Evolutionary conservation across 2,888 invertebrate species (phyloP).

Genomic region (Gymnosoma rotundatum): DNA sequence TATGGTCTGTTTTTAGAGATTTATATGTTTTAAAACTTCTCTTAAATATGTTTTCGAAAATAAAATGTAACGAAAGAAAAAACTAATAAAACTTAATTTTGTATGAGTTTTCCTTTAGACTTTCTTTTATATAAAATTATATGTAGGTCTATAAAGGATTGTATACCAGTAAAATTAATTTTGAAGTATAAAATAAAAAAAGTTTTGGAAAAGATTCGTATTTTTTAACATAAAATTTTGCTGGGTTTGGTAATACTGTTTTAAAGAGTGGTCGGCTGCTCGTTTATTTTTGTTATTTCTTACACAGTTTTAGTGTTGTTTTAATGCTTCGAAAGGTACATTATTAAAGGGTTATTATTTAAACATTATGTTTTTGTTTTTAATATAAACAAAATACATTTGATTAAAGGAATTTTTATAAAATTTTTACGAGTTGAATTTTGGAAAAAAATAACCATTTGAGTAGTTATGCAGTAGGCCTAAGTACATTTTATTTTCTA

Average conservation of each 20-base stretch:
- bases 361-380: background rate
- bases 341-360: background rate
- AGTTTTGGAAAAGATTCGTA: background rate
- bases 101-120: background rate
- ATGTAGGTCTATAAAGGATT: conserved; percentile 8
- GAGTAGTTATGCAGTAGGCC: too few species aligned
- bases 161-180: background rate
- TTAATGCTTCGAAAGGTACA: background rate
- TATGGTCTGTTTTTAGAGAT: conserved; percentile 72
- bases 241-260: background rate
- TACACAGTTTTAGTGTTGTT: background rate
- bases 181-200: background rate
- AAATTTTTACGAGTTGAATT: too few species aligned
- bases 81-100: background rate
- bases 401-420: too few species aligned
- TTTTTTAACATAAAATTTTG: background rate
- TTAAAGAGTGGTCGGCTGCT: background rate
- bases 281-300: background rate
- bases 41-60: conserved; percentile 62
- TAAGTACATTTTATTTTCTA: too few species aligned
- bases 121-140: background rate
- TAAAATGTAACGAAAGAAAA: conserved; percentile 20
- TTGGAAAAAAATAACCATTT: too few species aligned
- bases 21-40: conserved; percentile 70
- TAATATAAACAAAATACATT: too few species aligned